Base-by-base conservation (phyloP, 2,797 vertebrate species). In the Pitangus sulphuratus region DNA sequence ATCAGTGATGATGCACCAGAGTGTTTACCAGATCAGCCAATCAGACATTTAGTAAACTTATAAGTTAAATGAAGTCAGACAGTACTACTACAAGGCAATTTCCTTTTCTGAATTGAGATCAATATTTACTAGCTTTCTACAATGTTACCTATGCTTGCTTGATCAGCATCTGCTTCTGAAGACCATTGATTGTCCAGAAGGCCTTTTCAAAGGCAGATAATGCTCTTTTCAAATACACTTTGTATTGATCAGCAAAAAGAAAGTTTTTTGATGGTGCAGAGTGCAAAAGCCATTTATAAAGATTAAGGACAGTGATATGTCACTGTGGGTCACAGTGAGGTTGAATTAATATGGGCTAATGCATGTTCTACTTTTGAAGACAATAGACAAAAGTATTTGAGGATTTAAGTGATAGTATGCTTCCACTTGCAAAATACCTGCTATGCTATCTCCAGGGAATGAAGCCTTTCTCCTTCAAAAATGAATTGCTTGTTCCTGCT, bases 101-200 rank as follows among this genome's bases (percentile, higher is more conserved):
- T 98, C 94, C 97, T 98, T 96, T 98, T 98, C 97, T 97, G 75
- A 95, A 95, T 95, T 88, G 87, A 94, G 97, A 98, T 98, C 98
- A 98, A 98, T 98, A 98, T 97, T 97, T 98, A 98, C 97, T 98
- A 98, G 97, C 97, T 98, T 97, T 97, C 93, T 83, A 88, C 96
- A 97, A 90, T 97, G 92, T 98, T 96, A 92, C 97, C 98, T 98
- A 89, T 97, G 97, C 76, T 93, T 78, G 95, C 98, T 98, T 98
- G 98, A 98, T 98, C 98, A 98, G 98, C 98, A 98, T 98, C 98
- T 98, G 96, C 98, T 98, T 98, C 97, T 98, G 98, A 97, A 98
- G 97, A 98, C 97, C 98, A 98, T 98, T 98, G 98, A 98, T 98
- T 97, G 98, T 97, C 97, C 97, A 88, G 96, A 91, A 97, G 96